A percentile compares a stretch with the other conserved stretches of the same genome.
Evolutionary conservation across 2,113 vertebrate species (phyloP).

Genomic region (Campylomormyrus numenius): DNA sequence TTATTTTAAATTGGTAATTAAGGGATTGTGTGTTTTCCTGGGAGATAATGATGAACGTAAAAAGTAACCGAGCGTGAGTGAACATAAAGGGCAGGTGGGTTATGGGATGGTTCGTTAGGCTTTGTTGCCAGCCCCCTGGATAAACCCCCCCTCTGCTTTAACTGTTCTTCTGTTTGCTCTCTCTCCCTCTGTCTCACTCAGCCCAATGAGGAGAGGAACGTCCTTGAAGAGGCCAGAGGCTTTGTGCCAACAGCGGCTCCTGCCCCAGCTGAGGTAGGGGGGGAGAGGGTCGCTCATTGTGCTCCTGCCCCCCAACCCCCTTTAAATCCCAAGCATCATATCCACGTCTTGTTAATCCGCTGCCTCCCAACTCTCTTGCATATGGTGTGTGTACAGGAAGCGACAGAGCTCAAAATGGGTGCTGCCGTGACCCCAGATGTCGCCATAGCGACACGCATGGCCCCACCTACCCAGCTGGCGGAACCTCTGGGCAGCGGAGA

Average conservation of each 20-base stretch:
- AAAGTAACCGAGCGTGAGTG: not conserved
- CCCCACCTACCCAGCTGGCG: not conserved
- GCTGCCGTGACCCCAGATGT: not conserved
- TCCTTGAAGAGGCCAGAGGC: slow-evolving; percentile 84
- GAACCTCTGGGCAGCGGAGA: not conserved
- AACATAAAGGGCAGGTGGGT: not conserved
- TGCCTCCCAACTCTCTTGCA: not conserved
- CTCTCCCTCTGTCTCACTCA: slow-evolving; percentile 35
- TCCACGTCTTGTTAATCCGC: not conserved
- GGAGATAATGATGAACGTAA: not conserved
- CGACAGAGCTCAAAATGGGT: not conserved
- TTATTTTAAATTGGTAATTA: not conserved
- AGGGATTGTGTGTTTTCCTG: not conserved
- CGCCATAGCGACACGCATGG: not conserved
- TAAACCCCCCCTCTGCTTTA: not conserved
- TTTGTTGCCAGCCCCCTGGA: not conserved
- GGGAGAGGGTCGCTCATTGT: not conserved
- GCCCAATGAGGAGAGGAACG: slow-evolving; percentile 94
- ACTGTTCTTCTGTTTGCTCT: not conserved
- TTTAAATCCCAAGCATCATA: not conserved
- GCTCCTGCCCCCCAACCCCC: not conserved
- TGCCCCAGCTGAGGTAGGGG: slow-evolving; percentile 52
- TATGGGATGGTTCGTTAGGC: not conserved
- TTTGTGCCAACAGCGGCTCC: slow-evolving; percentile 65
- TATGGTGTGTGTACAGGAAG: not conserved